These are phyloP conservation scores for Didymodactylos carnosus DNA, from an alignment of 2,888 invertebrate species.

Conservation along the genomic window DNA sequence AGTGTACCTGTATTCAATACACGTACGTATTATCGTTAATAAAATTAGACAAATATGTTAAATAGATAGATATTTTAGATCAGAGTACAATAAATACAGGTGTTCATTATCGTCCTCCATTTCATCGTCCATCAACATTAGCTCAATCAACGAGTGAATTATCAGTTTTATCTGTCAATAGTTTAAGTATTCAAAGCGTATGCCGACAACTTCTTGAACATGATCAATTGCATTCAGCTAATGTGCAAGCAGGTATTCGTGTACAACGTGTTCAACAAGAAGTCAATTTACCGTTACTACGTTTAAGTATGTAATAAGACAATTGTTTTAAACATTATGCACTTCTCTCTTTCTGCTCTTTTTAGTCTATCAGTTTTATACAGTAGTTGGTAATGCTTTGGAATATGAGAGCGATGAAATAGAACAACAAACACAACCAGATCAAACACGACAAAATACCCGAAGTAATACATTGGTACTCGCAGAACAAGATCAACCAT, in stretches of 20 bases:
- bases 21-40: too few species aligned
- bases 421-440: not conserved
- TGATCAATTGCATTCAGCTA: slow-evolving; percentile 2
- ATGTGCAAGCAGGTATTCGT: slow-evolving; percentile 13
- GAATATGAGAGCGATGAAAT: slow-evolving; percentile 1
- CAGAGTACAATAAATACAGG: too few species aligned
- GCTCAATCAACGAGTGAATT: not conserved
- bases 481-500: too few species aligned
- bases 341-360: too few species aligned
- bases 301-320: too few species aligned
- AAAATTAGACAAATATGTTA: too few species aligned
- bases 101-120: too few species aligned
- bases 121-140: not conserved
- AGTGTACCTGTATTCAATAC: too few species aligned
- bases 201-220: not conserved
- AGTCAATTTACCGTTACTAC: slow-evolving; percentile 80
- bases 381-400: slow-evolving; percentile 7
- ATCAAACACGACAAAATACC: not conserved
- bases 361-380: slow-evolving; percentile 13
- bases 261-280: slow-evolving; percentile 55
- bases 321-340: too few species aligned
- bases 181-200: not conserved
- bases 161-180: not conserved
- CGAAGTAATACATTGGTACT: too few species aligned
- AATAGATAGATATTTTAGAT: too few species aligned